Conservation (phyloP, 2,888 invertebrate genomes). For the Zaprionus lineosus region DNA sequence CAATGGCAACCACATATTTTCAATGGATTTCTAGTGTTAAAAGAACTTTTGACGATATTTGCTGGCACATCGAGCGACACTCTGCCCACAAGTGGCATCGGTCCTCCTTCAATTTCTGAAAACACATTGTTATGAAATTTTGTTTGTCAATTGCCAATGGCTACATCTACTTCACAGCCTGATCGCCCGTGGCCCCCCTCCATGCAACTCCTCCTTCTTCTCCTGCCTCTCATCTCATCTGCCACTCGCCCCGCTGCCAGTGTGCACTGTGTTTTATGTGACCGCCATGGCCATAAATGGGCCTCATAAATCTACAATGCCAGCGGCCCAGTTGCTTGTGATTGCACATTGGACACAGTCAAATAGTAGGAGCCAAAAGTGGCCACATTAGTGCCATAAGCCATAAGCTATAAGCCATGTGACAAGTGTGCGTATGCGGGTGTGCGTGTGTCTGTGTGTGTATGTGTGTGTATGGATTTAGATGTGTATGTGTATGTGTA, state of each 20-base stretch:
- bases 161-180: slow-evolving; percentile 5
- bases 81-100: slow-evolving; percentile 25
- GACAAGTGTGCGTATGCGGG: not conserved
- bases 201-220: not conserved
- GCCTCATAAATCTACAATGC: slow-evolving; percentile 47
- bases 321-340: slow-evolving; percentile 49
- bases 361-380: slow-evolving; percentile 57
- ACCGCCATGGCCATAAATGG: slow-evolving; percentile 53
- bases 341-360: slow-evolving; percentile 58
- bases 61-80: slow-evolving; percentile 14
- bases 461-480: not conserved
- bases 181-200: too few species aligned
- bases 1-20: not conserved
- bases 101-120: slow-evolving; percentile 32
- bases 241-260: too few species aligned
- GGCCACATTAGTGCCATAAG: slow-evolving; percentile 68
- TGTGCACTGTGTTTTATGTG: slow-evolving; percentile 26
- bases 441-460: not conserved
- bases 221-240: too few species aligned
- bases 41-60: slow-evolving; percentile 10
- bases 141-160: slow-evolving; percentile 53
- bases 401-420: slow-evolving; percentile 49
- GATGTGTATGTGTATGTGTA: not conserved
- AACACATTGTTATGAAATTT: slow-evolving; percentile 48
- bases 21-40: slow-evolving; percentile 31